Percentiles rank a stretch among this genome's conserved stretches.
Conservation (phyloP, 1,140 invertebrate genomes). For the Orius insidiosus region DNA sequence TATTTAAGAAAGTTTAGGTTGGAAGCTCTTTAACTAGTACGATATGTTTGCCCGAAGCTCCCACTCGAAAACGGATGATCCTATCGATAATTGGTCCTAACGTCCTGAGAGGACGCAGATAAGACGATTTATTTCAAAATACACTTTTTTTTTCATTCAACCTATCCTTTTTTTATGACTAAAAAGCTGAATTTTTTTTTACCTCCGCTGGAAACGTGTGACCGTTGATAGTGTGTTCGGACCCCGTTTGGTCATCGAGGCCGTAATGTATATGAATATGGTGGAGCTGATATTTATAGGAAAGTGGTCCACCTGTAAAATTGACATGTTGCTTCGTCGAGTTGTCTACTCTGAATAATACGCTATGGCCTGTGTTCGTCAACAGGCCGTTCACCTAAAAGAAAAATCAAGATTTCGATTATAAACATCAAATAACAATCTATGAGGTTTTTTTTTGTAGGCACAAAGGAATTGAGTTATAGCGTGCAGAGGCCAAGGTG, state of each 20-base stretch:
- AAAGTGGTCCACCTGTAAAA: conserved; percentile 80
- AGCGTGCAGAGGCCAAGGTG: conserved; percentile 3
- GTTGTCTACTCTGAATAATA: conserved; percentile 80
- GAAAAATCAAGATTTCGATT: background rate
- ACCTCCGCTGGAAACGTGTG: conserved; percentile 87
- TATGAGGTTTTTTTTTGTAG: no score
- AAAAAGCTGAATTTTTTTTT: conserved; percentile 26
- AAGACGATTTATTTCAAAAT: no score
- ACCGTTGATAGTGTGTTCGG: conserved; percentile 80
- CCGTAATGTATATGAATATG: conserved; percentile 81
- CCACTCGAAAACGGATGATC: no score
- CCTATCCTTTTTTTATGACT: no score
- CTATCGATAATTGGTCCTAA: no score
- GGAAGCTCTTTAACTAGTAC: no score
- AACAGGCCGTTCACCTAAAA: conserved; percentile 66
- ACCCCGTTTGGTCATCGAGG: conserved; percentile 66
- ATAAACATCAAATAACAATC: background rate
- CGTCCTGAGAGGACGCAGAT: no score
- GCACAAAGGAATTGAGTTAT: conserved; percentile 11
- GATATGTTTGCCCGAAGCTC: no score
- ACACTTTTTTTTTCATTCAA: no score
- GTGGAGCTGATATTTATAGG: conserved; percentile 89
- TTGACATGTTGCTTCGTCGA: conserved; percentile 62
- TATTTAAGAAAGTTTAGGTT: no score
- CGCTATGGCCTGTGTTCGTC: conserved; percentile 82